A percentile compares a stretch with the other conserved stretches of the same genome.
These are phyloP conservation scores for Malacoraja senta DNA, from an alignment of 2,797 vertebrate genomes.

Conservation along the genomic window DNA sequence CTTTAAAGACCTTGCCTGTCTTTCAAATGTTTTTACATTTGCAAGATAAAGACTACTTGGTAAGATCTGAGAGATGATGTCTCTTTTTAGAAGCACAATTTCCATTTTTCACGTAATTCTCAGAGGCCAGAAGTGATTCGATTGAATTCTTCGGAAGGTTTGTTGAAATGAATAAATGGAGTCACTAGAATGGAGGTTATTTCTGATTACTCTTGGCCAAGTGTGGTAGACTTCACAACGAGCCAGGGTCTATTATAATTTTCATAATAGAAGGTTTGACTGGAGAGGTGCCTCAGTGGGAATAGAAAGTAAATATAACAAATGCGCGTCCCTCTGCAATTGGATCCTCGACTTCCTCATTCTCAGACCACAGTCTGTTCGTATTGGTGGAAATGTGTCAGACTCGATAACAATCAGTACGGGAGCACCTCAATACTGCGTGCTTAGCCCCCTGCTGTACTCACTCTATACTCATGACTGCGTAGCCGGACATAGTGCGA, in stretches of 20 bases:
- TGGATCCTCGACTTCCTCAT: too few species aligned
- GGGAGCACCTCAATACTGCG: too few species aligned
- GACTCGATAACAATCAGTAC: too few species aligned
- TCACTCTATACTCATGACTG: too few species aligned
- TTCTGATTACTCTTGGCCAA: not conserved
- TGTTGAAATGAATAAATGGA: not conserved
- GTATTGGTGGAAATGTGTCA: too few species aligned
- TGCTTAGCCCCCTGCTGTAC: too few species aligned
- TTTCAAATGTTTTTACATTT: not conserved
- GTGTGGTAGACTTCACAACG: not conserved
- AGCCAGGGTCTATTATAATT: constrained; percentile 8
- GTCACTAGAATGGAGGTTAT: too few species aligned
- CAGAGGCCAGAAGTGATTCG: not conserved
- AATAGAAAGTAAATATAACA: not conserved
- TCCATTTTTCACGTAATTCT: not conserved
- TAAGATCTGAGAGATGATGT: not conserved
- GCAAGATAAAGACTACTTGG: not conserved
- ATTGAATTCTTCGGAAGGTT: not conserved
- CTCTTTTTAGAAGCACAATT: not conserved
- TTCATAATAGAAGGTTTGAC: not conserved
- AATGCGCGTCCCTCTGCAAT: too few species aligned
- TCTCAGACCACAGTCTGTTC: too few species aligned
- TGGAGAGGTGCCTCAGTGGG: not conserved
- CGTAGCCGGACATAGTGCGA: too few species aligned
- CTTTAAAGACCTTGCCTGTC: too few species aligned